Conservation (phyloP, 2,113 vertebrate species). For the Perca schrenkii region DNA sequence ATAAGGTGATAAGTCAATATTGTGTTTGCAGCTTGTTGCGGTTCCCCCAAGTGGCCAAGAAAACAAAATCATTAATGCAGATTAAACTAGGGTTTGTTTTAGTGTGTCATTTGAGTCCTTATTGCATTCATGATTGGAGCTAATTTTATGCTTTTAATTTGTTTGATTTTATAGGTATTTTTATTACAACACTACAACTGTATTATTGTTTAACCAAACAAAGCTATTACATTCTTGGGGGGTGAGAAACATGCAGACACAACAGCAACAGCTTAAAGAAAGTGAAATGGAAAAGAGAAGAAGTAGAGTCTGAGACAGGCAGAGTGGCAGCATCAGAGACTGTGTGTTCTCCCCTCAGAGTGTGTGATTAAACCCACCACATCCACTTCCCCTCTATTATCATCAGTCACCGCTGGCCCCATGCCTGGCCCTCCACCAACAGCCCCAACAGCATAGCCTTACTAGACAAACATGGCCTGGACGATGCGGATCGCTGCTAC, state of each 20-base stretch:
- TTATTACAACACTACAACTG: background rate
- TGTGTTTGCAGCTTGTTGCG: background rate
- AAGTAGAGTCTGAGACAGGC: conserved; percentile 1
- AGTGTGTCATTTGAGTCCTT: background rate
- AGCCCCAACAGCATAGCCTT: conserved; percentile 59
- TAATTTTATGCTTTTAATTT: background rate
- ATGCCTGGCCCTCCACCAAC: conserved; percentile 52
- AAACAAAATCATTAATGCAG: background rate
- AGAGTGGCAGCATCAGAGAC: conserved; percentile 48
- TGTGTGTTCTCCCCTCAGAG: conserved; percentile 37
- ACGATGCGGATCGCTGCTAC: conserved; percentile 43
- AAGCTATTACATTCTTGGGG: conserved; percentile 10
- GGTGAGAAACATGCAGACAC: conserved; percentile 2
- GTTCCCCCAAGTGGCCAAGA: background rate
- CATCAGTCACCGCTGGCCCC: conserved; percentile 57
- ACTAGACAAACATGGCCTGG: conserved; percentile 70
- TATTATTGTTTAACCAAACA: background rate
- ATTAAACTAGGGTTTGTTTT: conserved; percentile 11
- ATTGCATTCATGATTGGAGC: background rate
- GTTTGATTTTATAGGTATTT: background rate
- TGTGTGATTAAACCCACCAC: conserved; percentile 72
- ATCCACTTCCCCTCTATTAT: conserved; percentile 77
- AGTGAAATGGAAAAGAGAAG: conserved; percentile 18
- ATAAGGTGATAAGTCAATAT: conserved; percentile 15
- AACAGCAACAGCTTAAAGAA: background rate